Percentiles rank a stretch among this genome's conserved stretches.
Evolutionary conservation across 2,888 invertebrate genomes (phyloP).

Genomic region (Bursaphelenchus okinawaensis): DNA sequence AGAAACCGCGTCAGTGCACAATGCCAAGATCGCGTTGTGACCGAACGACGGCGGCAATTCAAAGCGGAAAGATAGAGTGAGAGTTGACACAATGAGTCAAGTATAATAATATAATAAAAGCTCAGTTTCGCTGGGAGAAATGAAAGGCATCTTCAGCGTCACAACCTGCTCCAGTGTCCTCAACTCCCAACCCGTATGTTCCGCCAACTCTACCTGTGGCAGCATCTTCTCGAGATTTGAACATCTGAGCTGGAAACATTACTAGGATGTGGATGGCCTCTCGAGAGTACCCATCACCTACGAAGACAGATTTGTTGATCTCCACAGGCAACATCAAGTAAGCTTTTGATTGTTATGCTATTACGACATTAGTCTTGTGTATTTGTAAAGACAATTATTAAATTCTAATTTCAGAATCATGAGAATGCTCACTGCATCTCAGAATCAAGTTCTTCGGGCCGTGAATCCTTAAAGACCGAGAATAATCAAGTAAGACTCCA

Average conservation of each 20-base stretch:
- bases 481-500: background rate
- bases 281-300: constrained; percentile 31
- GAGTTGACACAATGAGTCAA: too few relatives aligned
- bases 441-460: constrained; percentile 1
- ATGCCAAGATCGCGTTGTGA: too few relatives aligned
- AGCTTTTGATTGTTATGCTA: background rate
- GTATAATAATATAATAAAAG: too few relatives aligned
- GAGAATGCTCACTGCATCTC: background rate
- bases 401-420: too few relatives aligned
- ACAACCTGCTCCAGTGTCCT: background rate
- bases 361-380: too few relatives aligned
- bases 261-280: constrained; percentile 30
- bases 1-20: too few relatives aligned
- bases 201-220: background rate
- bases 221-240: background rate
- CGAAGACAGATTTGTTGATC: constrained; percentile 23
- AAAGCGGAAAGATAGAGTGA: too few relatives aligned
- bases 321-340: constrained; percentile 1
- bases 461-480: background rate
- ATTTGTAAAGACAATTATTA: too few relatives aligned
- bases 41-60: too few relatives aligned
- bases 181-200: background rate
- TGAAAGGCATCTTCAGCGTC: constrained; percentile 7
- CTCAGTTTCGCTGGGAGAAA: too few relatives aligned
- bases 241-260: background rate